Evolutionary conservation across 2,888 invertebrate genomes (phyloP), one percentile per base, ranked within the genome.

Genomic region (Pristionchus arcanus): DNA sequence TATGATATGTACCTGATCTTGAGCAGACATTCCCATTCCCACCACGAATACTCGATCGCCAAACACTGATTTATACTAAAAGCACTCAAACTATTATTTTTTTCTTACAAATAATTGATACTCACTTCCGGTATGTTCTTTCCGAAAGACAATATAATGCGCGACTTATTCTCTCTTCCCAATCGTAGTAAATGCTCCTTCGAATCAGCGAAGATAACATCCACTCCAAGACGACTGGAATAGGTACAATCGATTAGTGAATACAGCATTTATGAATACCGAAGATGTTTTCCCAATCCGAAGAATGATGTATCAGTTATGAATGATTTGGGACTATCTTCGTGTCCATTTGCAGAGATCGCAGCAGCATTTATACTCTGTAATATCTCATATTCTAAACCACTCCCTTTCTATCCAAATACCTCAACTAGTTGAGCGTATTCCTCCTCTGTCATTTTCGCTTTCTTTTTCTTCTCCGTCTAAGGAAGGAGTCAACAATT

Each of bases 281-380:
- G 53, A n/a, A 88, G 55, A 66, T 88, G 87, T 31, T 88, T 88
- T 31, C 87, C 87, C 21, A 88, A 68, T 31, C 87, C 87, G 25
- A n/a, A n/a, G 42, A 88, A 88, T 0, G n/a, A 53, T 5, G 74
- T 7, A 55, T 88, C 87, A 21, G 87, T 88, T 9, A 88, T 71
- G 74, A 88, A 88, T 31, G 87, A 21, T 25, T 85, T 85, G 59
- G 28, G 84, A 4, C 1, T 34, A 25, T 59, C 34, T 2, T 25
- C 19, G 19, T 59, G 21, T 9, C 59, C 59, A 81, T 81, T 81
- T 2, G 81, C 42, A 81, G 81, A 81, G 28, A 81, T 25, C 0
- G 28, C 49, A 53, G 81, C 81, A 2, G 81, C 81, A 81, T 81
- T 81, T 25, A 81, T 19, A 81, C 49, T 81, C 81, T 81, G 81